A percentile compares a stretch with the other conserved stretches of the same genome.
Evolutionary conservation across 1,140 invertebrate species (phyloP).

Genomic region (Macrocentrus cingulum): DNA sequence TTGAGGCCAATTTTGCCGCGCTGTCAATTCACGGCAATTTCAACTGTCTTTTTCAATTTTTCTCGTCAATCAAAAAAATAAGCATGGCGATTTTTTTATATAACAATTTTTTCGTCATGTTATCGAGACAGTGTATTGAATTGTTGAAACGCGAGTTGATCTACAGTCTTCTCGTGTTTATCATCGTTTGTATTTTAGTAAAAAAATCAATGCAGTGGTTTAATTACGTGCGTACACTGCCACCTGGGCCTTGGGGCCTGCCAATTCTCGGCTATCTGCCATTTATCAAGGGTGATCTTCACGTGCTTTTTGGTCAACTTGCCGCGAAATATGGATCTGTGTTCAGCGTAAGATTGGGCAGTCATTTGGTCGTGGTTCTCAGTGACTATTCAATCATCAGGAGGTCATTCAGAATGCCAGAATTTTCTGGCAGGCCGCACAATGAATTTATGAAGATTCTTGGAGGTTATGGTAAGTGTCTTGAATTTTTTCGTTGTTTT

Average conservation of each 20-base stretch:
- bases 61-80: not conserved
- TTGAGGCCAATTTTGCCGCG: not conserved
- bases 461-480: conserved; percentile 82
- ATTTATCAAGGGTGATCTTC: conserved; percentile 74
- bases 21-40: not conserved
- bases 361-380: conserved; percentile 79
- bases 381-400: conserved; percentile 82
- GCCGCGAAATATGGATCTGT: conserved; percentile 76
- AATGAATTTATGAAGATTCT: conserved; percentile 83
- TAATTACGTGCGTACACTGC: conserved; percentile 63
- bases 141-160: conserved; percentile 35
- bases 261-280: conserved; percentile 82
- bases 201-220: conserved; percentile 58
- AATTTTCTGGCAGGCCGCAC: conserved; percentile 82
- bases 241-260: conserved; percentile 83
- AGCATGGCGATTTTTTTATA: not conserved
- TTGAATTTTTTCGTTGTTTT: conserved; percentile 3
- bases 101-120: not conserved
- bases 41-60: not conserved
- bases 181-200: conserved; percentile 58
- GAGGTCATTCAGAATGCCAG: conserved; percentile 79
- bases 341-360: conserved; percentile 79
- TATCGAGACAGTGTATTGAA: conserved; percentile 34
- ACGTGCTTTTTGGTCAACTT: conserved; percentile 76
- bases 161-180: conserved; percentile 57